Conservation (phyloP, 2,113 vertebrate genomes). For the Ammospiza caudacuta region DNA sequence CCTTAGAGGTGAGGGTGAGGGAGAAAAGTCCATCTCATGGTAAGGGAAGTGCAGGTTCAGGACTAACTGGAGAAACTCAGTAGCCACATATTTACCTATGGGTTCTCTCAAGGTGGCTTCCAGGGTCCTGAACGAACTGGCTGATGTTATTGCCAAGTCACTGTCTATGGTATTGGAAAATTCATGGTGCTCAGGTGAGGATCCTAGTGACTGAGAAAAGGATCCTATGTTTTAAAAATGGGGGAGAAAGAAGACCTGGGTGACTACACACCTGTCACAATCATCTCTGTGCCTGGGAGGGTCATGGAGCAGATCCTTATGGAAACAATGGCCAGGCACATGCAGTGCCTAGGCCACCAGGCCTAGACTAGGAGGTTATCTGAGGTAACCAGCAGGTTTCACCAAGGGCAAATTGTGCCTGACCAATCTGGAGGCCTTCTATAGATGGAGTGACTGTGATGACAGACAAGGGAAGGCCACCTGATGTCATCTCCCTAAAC, state of each 20-base stretch:
- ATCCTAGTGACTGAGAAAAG: not conserved
- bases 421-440: not conserved
- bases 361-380: too few species aligned
- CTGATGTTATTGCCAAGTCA: not conserved
- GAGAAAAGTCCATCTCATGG: not conserved
- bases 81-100: too few species aligned
- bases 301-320: not conserved
- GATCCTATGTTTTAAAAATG: not conserved
- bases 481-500: not conserved
- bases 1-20: fast-evolving
- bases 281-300: not conserved
- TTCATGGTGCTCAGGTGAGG: not conserved
- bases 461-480: not conserved
- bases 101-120: not conserved
- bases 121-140: not conserved
- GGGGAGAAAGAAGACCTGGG: not conserved
- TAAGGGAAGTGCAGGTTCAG: too few species aligned
- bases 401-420: too few species aligned
- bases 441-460: fast-evolving
- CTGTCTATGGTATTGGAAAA: not conserved
- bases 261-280: not conserved
- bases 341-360: not conserved
- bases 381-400: not conserved
- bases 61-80: not conserved
- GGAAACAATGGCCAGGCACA: not conserved